Evolutionary conservation across 2,797 vertebrate genomes (phyloP).

Genomic region (Choloepus didactylus): DNA sequence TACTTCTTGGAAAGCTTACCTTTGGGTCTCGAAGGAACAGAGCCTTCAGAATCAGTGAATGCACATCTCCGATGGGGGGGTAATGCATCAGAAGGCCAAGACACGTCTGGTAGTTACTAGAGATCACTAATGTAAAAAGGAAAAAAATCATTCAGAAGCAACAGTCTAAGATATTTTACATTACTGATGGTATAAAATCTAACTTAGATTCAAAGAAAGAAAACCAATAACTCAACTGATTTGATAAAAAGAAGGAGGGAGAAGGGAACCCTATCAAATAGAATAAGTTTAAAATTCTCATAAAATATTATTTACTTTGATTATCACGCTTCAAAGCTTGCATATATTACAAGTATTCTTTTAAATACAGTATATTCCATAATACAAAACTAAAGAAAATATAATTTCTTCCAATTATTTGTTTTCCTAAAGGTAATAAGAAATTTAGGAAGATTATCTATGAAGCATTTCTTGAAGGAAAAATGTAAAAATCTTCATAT

Average conservation of each 20-base stretch:
- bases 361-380: slow-evolving; percentile 9
- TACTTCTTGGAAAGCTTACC: slow-evolving; percentile 89
- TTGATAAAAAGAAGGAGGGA: neutral
- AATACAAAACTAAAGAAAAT: slow-evolving; percentile 52
- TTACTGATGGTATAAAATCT: neutral
- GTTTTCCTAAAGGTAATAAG: slow-evolving; percentile 55
- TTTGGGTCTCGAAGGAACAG: slow-evolving; percentile 99
- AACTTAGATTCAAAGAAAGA: slow-evolving; percentile 50
- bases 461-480: slow-evolving; percentile 28
- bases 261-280: neutral
- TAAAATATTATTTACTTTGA: slow-evolving; percentile 56
- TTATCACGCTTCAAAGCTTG: slow-evolving; percentile 16
- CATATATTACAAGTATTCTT: neutral
- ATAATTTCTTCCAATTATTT: slow-evolving; percentile 47
- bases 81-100: slow-evolving; percentile 99
- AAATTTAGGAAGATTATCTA: slow-evolving; percentile 56
- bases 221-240: neutral
- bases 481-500: slow-evolving; percentile 62
- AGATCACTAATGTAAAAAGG: slow-evolving; percentile 92
- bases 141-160: slow-evolving; percentile 42
- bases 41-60: slow-evolving; percentile 96
- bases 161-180: neutral
- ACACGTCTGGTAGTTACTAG: slow-evolving; percentile 99
- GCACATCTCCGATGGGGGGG: slow-evolving; percentile 96
- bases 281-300: slow-evolving; percentile 44